Conservation (phyloP, 2,113 vertebrate species). For the Naja naja region DNA sequence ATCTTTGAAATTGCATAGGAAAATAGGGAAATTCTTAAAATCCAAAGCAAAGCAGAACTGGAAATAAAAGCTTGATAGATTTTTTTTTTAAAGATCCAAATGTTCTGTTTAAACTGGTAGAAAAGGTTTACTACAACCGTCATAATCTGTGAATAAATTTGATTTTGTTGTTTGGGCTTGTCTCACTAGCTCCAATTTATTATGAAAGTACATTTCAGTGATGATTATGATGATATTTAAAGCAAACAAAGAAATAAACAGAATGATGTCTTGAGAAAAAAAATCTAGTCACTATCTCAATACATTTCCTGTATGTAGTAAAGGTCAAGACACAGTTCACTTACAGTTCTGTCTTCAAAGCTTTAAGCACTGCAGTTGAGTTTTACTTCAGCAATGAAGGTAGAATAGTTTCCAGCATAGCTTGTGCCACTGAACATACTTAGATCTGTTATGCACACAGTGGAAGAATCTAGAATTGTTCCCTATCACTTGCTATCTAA, state of each 20-base stretch:
- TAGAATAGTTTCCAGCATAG: not conserved
- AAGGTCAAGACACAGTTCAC: not conserved
- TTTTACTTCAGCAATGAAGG: not conserved
- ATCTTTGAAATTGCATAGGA: not conserved
- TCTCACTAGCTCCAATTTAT: not conserved
- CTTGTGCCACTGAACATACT: not conserved
- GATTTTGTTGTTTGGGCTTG: too few relatives aligned
- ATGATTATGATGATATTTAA: not conserved
- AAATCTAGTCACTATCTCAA: not conserved
- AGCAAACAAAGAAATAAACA: not conserved
- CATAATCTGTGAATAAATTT: too few relatives aligned
- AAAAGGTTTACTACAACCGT: too few relatives aligned
- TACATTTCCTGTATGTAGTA: not conserved
- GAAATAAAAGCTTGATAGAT: not conserved
- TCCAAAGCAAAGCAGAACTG: not conserved
- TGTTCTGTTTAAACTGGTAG: too few relatives aligned
- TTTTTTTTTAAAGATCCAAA: not conserved
- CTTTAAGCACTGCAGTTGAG: not conserved
- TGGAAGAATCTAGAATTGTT: not conserved
- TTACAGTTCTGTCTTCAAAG: not conserved
- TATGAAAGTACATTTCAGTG: not conserved
- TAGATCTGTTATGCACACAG: not conserved
- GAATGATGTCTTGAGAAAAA: not conserved
- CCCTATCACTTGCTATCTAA: not conserved
- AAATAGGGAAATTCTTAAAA: not conserved